Evolutionary conservation across 1,140 invertebrate species (phyloP), one percentile per base, ranked within the genome.

Genomic region (Sminthurinus signatus): DNA sequence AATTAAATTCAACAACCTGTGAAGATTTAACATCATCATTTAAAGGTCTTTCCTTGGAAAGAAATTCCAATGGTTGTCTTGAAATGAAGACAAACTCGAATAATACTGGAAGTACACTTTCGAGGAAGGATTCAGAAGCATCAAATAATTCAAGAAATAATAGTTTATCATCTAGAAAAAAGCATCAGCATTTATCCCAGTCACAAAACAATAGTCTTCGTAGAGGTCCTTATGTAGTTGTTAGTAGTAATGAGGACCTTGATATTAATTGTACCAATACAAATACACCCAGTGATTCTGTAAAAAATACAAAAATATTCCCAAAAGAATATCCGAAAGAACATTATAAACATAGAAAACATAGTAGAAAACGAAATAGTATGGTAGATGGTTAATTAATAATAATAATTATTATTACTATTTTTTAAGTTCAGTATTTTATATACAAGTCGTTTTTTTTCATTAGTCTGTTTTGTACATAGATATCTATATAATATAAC

Each of bases 241-340:
- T 67, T 50, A 69, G 64, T 50, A 69, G 64, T 55, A 54, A 23
- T 54, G 70, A 72, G 54, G 70, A 72, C 51, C 44, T 72, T 29
- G 70, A 72, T 50, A 25, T 19, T 28, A 64, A 65, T 32, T n/a
- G n/a, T n/a, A n/a, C n/a, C n/a, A n/a, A n/a, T n/a, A n/a, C n/a
- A n/a, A n/a, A n/a, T n/a, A n/a, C n/a, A n/a, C 29, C 50, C 17
- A 42, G 42, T 15, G 64, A 63, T 19, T n/a, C n/a, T n/a, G 62
- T 62, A 10, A 71, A 65, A 61, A 67, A 65, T 31, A 57, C 58
- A 8, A 36, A 36, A 5, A n/a, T n/a, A n/a, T n/a, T n/a, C n/a
- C n/a, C n/a, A n/a, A 69, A 65, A 57, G 66, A 67, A 50, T 72
- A 69, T 39, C 70, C 70, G 1, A 72, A 72, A 58, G 70, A 72